Evolutionary conservation across 23 tunicate genomes (phyloP).

Genomic region (Diplosoma virens): DNA sequence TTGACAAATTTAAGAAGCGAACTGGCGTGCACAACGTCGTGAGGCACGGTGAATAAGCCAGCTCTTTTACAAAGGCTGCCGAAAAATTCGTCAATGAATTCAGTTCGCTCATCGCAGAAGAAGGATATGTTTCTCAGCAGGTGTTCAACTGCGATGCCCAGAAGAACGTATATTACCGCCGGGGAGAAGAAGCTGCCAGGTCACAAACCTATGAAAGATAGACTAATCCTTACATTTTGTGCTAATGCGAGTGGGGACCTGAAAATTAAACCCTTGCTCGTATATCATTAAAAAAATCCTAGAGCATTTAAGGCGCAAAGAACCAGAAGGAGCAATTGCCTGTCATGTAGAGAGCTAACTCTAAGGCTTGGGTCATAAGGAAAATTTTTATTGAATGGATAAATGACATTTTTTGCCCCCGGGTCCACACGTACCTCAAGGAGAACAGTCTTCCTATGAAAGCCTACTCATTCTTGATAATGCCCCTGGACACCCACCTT

Average conservation of each 20-base stretch:
- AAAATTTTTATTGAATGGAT: background rate
- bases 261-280: no score
- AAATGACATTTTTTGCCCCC: background rate
- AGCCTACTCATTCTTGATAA: background rate
- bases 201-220: no score
- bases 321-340: background rate
- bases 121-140: no score
- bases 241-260: no score
- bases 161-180: no score
- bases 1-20: slow-evolving; percentile 19
- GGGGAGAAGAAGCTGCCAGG: no score
- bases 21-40: slow-evolving; percentile 10
- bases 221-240: no score
- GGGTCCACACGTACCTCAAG: background rate
- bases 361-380: background rate
- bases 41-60: background rate
- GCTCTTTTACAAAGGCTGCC: no score
- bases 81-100: no score
- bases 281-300: background rate
- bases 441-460: background rate
- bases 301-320: background rate
- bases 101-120: no score
- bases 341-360: background rate
- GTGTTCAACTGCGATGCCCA: no score
- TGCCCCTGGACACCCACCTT: no score